A percentile compares a stretch with the other conserved stretches of the same genome.
Evolutionary conservation across 2,113 vertebrate genomes (phyloP).

Genomic region (Percopsis transmontana): DNA sequence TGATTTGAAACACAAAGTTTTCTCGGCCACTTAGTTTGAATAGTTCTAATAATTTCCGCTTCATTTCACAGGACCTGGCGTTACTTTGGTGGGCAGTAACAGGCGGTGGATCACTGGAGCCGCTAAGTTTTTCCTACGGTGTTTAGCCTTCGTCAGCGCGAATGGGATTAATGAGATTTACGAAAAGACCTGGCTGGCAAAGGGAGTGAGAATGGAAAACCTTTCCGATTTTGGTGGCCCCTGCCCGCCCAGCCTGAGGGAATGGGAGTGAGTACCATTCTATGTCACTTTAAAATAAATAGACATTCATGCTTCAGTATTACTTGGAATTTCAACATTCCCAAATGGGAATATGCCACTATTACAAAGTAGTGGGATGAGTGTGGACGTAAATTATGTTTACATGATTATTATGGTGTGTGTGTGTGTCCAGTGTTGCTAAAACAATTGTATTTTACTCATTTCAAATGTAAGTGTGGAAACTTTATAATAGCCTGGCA

Average conservation of each 20-base stretch:
- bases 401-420: no score
- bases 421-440: no score
- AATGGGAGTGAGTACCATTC: slow-evolving; percentile 81
- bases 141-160: slow-evolving; percentile 51
- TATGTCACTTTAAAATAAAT: background rate
- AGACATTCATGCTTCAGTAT: background rate
- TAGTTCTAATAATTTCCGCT: slow-evolving; percentile 22
- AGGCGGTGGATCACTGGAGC: slow-evolving; percentile 27
- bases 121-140: slow-evolving; percentile 34
- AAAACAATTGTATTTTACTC: no score
- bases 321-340: no score
- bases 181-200: slow-evolving; percentile 71
- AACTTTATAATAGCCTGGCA: no score
- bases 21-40: background rate
- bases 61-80: slow-evolving; percentile 53
- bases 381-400: no score
- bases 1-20: no score
- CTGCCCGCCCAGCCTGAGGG: slow-evolving; percentile 74
- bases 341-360: no score
- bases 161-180: slow-evolving; percentile 73
- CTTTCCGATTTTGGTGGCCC: slow-evolving; percentile 77
- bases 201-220: slow-evolving; percentile 82
- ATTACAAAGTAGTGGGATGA: no score
- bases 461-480: no score
- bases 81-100: slow-evolving; percentile 37